Conservation (phyloP, 2,888 invertebrate genomes). For the Noctua pronuba region DNA sequence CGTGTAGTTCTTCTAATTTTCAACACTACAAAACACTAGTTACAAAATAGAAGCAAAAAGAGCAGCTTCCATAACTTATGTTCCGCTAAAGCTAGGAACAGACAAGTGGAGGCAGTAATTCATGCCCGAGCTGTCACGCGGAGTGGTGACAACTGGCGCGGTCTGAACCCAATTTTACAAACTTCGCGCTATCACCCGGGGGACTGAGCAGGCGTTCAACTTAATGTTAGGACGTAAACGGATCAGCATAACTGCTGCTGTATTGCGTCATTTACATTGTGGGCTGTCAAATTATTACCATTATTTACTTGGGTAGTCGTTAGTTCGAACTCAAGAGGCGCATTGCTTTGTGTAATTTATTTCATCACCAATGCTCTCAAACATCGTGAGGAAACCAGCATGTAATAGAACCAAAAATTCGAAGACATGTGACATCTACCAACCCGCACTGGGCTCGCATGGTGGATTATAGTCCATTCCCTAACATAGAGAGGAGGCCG, state of each 20-base stretch:
- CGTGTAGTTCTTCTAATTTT: not conserved
- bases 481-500: too few relatives aligned
- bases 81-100: slow-evolving; percentile 20
- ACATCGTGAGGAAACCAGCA: too few relatives aligned
- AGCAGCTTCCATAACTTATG: slow-evolving; percentile 18
- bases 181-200: slow-evolving; percentile 7
- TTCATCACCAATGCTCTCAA: too few relatives aligned
- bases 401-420: too few relatives aligned
- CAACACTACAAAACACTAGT: slow-evolving; percentile 2
- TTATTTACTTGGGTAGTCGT: not conserved
- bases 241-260: slow-evolving; percentile 1
- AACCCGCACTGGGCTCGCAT: too few relatives aligned
- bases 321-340: too few relatives aligned
- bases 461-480: too few relatives aligned
- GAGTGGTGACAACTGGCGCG: slow-evolving; percentile 42
- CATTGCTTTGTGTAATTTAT: too few relatives aligned
- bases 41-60: not conserved
- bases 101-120: slow-evolving; percentile 40
- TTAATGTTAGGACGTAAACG: not conserved
- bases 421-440: too few relatives aligned
- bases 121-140: slow-evolving; percentile 25
- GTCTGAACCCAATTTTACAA: slow-evolving; percentile 35
- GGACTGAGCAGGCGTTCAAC: not conserved
- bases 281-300: not conserved
- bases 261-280: not conserved